Conservation (phyloP, 2,113 vertebrate genomes). For the Anhinga rufa region DNA sequence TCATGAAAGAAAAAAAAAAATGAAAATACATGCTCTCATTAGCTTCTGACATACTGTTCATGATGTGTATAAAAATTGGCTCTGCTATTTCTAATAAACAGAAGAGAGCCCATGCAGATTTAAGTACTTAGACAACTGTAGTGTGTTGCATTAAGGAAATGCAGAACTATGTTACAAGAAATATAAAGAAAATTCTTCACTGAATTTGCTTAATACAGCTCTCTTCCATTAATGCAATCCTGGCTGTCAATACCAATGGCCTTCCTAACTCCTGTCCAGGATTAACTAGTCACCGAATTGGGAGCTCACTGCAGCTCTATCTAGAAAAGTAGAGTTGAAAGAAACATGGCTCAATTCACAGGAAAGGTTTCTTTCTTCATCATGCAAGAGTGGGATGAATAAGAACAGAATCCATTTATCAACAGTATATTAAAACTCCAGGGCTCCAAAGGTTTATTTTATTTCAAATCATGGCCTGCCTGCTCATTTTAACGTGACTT, state of each 20-base stretch:
- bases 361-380: slow-evolving; percentile 23
- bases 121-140: not conserved
- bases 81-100: slow-evolving; percentile 18
- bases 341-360: not conserved
- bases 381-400: slow-evolving; percentile 5
- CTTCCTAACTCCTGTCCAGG: slow-evolving; percentile 14
- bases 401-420: slow-evolving; percentile 54
- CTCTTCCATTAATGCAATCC: not conserved
- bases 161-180: not conserved
- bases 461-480: slow-evolving; percentile 38
- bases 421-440: slow-evolving; percentile 50
- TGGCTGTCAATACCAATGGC: not conserved
- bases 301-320: not conserved
- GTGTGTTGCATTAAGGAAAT: not conserved
- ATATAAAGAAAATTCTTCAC: not conserved
- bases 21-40: not conserved
- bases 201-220: not conserved
- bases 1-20: not conserved
- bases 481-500: slow-evolving; percentile 6
- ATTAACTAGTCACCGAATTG: not conserved
- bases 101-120: not conserved
- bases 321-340: slow-evolving; percentile 19
- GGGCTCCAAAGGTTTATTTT: slow-evolving; percentile 54
- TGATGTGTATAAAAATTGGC: not conserved
- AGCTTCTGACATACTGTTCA: slow-evolving; percentile 2